Evolutionary conservation across 2,797 vertebrate species (phyloP).

Genomic region (Pygocentrus nattereri): DNA sequence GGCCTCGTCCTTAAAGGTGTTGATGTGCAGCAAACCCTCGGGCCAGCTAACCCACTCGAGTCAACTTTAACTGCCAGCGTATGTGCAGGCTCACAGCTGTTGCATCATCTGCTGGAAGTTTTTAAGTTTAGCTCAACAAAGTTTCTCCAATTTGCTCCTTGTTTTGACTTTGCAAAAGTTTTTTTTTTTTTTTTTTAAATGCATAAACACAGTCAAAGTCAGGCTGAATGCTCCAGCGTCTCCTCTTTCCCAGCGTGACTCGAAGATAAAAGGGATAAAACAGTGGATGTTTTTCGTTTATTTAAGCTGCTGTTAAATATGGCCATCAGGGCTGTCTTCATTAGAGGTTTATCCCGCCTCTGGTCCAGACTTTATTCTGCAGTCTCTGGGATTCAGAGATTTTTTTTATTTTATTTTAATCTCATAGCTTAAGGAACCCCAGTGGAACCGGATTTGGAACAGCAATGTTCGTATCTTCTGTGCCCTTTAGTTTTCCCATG

Average conservation of each 20-base stretch:
- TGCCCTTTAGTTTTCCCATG: neutral
- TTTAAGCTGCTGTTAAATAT: constrained; percentile 28
- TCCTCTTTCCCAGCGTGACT: neutral
- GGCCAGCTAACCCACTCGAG: constrained; percentile 4
- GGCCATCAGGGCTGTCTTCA: constrained; percentile 32
- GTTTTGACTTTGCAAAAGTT: neutral
- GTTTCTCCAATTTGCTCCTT: neutral
- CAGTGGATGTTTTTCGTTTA: neutral
- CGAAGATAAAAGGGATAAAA: constrained; percentile 7
- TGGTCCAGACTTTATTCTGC: constrained; percentile 36
- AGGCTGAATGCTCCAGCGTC: neutral
- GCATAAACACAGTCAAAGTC: neutral
- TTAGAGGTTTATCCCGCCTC: constrained; percentile 36
- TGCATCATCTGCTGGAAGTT: neutral
- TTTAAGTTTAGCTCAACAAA: neutral
- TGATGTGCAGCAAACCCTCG: constrained; percentile 16
- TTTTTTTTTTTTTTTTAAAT: neutral
- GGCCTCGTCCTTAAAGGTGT: constrained; percentile 24
- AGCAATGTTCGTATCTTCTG: neutral
- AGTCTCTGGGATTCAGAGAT: constrained; percentile 12
- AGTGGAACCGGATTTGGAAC: constrained; percentile 3
- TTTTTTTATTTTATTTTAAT: neutral
- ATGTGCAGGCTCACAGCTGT: neutral
- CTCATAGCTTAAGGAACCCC: constrained; percentile 28
- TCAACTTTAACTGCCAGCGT: neutral